Conservation (phyloP, 2,113 vertebrate genomes). For the Centropristis striata region DNA sequence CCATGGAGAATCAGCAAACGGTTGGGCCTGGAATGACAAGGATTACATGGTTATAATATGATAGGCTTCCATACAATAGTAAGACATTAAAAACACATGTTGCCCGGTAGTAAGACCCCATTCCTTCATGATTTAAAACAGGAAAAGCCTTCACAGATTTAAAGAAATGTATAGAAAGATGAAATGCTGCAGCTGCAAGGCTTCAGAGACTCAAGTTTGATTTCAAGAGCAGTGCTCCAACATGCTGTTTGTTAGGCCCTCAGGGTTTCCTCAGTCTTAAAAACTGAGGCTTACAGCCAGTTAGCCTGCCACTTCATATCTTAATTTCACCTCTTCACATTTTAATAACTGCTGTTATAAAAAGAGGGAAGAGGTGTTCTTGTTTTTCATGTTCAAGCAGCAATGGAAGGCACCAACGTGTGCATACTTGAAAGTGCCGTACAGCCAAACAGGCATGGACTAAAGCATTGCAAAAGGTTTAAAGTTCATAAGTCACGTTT, state of each 20-base stretch:
- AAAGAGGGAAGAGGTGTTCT: background rate
- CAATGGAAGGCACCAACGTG: background rate
- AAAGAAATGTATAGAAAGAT: background rate
- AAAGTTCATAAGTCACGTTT: background rate
- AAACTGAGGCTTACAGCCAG: background rate
- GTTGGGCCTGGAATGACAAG: conserved; percentile 89
- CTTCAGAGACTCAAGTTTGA: background rate
- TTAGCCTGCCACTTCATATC: background rate
- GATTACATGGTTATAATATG: background rate
- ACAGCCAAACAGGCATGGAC: background rate
- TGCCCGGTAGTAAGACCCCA: background rate
- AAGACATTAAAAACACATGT: background rate
- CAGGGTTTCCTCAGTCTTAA: background rate
- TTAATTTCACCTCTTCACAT: background rate
- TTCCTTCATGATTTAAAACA: background rate
- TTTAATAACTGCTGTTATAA: background rate
- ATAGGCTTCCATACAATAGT: background rate
- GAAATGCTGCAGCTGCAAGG: conserved; percentile 26
- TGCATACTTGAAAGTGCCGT: background rate
- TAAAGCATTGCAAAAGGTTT: background rate
- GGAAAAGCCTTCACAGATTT: background rate
- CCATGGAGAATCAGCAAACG: conserved; percentile 97
- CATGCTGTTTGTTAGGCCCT: conserved; percentile 12
- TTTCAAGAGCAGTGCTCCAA: conserved; percentile 14
- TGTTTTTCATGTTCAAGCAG: background rate